Conservation (phyloP, 1,140 invertebrate genomes). For the Drosophila ohnishii region DNA sequence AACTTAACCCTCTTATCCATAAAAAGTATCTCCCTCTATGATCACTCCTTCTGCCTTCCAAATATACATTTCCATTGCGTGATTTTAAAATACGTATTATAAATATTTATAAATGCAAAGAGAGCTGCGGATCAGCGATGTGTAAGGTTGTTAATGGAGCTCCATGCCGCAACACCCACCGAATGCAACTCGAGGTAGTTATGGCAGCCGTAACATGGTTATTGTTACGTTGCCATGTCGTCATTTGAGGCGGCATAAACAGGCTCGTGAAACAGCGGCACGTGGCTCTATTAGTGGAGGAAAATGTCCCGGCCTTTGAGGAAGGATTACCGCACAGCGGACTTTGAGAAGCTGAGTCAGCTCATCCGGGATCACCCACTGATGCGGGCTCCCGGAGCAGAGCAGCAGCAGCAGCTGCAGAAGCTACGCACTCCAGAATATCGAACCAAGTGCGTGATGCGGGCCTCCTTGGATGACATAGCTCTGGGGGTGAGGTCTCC, state of each 20-base stretch:
- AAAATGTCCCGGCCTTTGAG: constrained; percentile 52
- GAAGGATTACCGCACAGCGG: constrained; percentile 62
- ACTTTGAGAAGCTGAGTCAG: constrained; percentile 63
- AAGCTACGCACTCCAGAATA: constrained; percentile 64
- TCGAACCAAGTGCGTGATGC: constrained; percentile 73
- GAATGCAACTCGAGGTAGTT: constrained; percentile 43
- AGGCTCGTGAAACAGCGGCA: constrained; percentile 10
- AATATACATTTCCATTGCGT: constrained; percentile 28
- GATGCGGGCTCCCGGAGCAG: constrained; percentile 35
- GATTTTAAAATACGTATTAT: constrained; percentile 40
- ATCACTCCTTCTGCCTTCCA: too few species aligned
- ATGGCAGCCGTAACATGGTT: constrained; percentile 29
- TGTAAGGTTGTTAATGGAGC: constrained; percentile 47
- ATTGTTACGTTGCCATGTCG: constrained; percentile 47
- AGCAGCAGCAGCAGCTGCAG: constrained; percentile 50
- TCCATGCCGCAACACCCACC: constrained; percentile 30
- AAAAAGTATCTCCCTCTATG: neutral
- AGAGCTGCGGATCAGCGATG: constrained; percentile 40
- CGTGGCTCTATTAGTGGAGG: neutral
- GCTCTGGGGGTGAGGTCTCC: constrained; percentile 58
- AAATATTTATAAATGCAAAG: constrained; percentile 61
- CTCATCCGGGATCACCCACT: constrained; percentile 56
- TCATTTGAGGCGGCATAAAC: constrained; percentile 18
- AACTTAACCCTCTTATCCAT: neutral
- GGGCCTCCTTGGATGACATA: constrained; percentile 71